Evolutionary conservation across 2,888 invertebrate genomes (phyloP).

Genomic region (Cataglyphis albicans): DNA sequence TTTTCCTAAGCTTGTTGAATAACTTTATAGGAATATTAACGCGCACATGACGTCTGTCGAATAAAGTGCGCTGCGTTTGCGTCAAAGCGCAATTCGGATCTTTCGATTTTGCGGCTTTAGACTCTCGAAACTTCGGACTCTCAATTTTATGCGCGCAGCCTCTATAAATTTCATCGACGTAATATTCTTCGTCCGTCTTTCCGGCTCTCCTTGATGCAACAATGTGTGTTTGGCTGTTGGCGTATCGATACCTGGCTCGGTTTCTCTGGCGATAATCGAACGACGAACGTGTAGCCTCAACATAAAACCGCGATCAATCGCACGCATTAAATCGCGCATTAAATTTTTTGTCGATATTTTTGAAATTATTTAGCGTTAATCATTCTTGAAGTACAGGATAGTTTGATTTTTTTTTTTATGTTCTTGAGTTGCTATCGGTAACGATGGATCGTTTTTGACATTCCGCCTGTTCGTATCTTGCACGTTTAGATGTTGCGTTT

Average conservation of each 20-base stretch:
- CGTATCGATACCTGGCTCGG: constrained; percentile 65
- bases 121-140: neutral
- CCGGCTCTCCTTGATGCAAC: constrained; percentile 29
- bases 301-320: constrained; percentile 37
- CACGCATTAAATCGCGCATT: constrained; percentile 16
- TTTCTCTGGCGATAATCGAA: constrained; percentile 57
- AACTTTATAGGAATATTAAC: constrained; percentile 16
- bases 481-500: constrained; percentile 13
- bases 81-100: neutral
- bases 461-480: neutral
- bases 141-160: neutral
- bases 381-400: constrained; percentile 34
- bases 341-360: constrained; percentile 13
- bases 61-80: constrained; percentile 14
- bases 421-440: constrained; percentile 27
- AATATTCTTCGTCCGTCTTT: constrained; percentile 28
- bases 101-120: neutral
- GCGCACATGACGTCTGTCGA: neutral
- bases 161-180: constrained; percentile 19
- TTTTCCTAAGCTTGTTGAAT: neutral
- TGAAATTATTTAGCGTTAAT: neutral
- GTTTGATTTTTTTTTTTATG: neutral
- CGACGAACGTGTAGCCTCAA: constrained; percentile 38
- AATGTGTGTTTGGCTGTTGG: constrained; percentile 67
- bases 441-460: neutral